Conservation (phyloP, 37 sponge, comb jelly and placozoan species). For the Axinella damicornis region DNA sequence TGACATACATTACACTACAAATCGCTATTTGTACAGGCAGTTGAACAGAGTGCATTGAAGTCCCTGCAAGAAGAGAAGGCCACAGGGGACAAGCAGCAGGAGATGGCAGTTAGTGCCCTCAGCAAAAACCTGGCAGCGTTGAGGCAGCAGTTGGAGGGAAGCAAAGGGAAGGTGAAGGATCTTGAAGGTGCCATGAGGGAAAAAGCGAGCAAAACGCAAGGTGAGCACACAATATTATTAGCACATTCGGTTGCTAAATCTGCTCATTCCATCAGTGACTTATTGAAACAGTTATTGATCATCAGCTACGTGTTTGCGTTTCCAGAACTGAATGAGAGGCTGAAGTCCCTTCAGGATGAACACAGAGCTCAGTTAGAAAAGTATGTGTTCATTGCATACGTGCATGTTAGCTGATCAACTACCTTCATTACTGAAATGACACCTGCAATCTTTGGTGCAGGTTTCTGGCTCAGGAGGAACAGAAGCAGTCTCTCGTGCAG, state of each 20-base stretch:
- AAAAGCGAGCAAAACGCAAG: slow-evolving; percentile 6
- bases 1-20: too few species aligned
- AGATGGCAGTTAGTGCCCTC: slow-evolving; percentile 50
- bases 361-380: slow-evolving; percentile 64
- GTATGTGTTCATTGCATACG: slow-evolving; percentile 31
- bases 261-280: too few species aligned
- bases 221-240: background rate
- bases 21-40: too few species aligned
- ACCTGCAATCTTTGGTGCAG: background rate
- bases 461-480: slow-evolving; percentile 49
- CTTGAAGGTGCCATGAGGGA: slow-evolving; percentile 9
- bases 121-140: slow-evolving; percentile 65
- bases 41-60: background rate
- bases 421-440: too few species aligned
- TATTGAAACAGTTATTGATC: too few species aligned
- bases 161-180: slow-evolving; percentile 27
- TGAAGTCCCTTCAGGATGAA: slow-evolving; percentile 64
- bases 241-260: too few species aligned
- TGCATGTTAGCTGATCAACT: too few species aligned
- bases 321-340: slow-evolving; percentile 49
- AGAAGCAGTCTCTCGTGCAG: slow-evolving; percentile 7
- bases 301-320: too few species aligned
- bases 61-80: slow-evolving; percentile 7
- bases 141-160: slow-evolving; percentile 59
- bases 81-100: slow-evolving; percentile 25